phyloP scores from a whole-genome alignment of 2,113 vertebrate genomes.

The Fulica atra region DNA sequence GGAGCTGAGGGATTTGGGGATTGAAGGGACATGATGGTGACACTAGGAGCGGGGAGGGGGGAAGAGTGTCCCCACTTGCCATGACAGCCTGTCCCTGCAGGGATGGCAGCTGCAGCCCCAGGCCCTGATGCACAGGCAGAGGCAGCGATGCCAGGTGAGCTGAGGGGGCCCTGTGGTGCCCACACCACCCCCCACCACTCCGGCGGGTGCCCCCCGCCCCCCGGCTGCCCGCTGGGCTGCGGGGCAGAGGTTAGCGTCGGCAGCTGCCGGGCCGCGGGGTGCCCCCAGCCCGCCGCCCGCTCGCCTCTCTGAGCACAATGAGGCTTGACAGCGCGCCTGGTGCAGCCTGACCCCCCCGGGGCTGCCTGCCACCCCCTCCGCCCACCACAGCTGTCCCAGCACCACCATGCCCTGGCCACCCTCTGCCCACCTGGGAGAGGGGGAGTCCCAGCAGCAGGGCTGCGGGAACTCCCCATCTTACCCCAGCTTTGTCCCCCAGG shows the following conservation, averaged over 20 bases:
- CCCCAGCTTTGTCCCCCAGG: not conserved
- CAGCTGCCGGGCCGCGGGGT: conserved; percentile 48
- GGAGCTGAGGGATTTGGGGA: not conserved
- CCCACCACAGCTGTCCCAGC: not conserved
- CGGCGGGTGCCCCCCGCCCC: not conserved
- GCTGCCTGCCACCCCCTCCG: not conserved
- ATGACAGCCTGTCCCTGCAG: not conserved
- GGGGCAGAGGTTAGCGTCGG: conserved; percentile 68
- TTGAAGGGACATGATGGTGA: not conserved
- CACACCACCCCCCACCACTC: not conserved
- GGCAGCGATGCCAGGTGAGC: conserved; percentile 19
- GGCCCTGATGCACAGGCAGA: not conserved
- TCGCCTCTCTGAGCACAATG: conserved; percentile 49
- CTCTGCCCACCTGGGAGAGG: not conserved
- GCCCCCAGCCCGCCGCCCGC: conserved; percentile 27
- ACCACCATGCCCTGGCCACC: no score
- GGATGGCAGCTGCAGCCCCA: not conserved
- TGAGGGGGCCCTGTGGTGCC: not conserved
- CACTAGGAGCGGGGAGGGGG: not conserved
- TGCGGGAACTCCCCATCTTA: not conserved
- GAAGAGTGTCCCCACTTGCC: not conserved
- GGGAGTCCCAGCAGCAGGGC: not conserved
- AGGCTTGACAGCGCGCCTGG: conserved; percentile 45
- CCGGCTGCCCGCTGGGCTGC: not conserved
- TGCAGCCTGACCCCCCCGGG: not conserved